Percentiles rank a stretch among this genome's conserved stretches.
Conservation (phyloP, 2,113 vertebrate genomes). For the Centrocercus urophasianus region DNA sequence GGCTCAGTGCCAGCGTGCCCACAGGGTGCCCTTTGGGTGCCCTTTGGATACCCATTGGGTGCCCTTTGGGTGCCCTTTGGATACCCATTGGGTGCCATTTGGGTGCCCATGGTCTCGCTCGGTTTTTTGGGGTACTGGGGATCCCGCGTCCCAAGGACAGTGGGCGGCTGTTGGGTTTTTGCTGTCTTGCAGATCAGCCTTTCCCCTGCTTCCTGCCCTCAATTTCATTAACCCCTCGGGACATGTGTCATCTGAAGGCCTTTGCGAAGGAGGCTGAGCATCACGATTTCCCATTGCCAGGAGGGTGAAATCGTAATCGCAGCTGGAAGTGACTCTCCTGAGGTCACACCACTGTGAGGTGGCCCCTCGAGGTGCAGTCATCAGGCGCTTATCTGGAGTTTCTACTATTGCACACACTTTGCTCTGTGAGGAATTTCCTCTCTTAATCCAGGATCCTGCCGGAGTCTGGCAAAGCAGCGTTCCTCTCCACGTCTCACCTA, state of each 20-base stretch:
- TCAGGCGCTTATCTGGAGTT: neutral
- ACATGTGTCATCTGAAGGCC: accelerated
- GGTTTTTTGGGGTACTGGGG: neutral
- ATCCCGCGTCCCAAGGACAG: neutral
- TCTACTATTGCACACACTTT: neutral
- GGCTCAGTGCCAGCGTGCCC: neutral
- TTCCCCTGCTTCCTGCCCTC: neutral
- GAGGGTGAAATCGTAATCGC: neutral
- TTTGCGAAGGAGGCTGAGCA: neutral
- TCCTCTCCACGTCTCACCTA: no score
- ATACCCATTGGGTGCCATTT: no score
- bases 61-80: no score
- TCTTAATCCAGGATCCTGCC: neutral
- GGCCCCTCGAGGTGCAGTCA: neutral
- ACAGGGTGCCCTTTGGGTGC: neutral
- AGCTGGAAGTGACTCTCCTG: neutral
- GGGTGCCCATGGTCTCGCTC: neutral
- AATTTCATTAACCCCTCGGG: neutral
- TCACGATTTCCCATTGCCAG: neutral
- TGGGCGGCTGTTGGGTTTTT: neutral
- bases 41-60: neutral
- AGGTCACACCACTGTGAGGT: neutral
- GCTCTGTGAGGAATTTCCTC: neutral
- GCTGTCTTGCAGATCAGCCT: neutral
- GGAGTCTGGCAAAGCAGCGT: neutral